Evolutionary conservation across 1,140 invertebrate species (phyloP).

Genomic region (Euwallacea fornicatus): DNA sequence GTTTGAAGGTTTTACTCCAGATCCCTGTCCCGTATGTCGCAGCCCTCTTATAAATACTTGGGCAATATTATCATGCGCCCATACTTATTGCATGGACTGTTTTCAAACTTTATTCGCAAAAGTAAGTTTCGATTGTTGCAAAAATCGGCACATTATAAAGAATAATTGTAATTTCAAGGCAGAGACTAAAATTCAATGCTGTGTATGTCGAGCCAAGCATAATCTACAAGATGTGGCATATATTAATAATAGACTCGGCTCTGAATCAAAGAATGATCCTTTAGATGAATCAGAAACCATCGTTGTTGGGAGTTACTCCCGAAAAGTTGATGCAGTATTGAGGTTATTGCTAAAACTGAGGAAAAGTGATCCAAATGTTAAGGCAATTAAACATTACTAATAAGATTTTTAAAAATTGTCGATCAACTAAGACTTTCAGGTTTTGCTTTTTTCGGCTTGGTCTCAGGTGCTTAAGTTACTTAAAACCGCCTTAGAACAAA

Average conservation of each 20-base stretch:
- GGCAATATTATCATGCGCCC: slow-evolving; percentile 70
- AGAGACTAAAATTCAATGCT: slow-evolving; percentile 56
- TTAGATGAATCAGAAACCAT: slow-evolving; percentile 41
- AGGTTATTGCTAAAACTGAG: slow-evolving; percentile 62
- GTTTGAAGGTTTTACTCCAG: slow-evolving; percentile 53
- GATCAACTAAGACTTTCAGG: slow-evolving; percentile 45
- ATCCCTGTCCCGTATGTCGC: slow-evolving; percentile 74
- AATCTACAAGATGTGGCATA: slow-evolving; percentile 61
- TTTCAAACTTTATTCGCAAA: slow-evolving; percentile 53
- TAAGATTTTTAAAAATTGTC: slow-evolving; percentile 65
- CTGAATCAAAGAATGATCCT: slow-evolving; percentile 38
- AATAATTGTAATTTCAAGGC: slow-evolving; percentile 28
- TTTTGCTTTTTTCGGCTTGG: slow-evolving; percentile 77
- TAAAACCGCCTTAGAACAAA: slow-evolving; percentile 61
- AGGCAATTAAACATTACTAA: slow-evolving; percentile 53
- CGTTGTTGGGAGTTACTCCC: slow-evolving; percentile 65
- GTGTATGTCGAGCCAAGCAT: slow-evolving; percentile 67
- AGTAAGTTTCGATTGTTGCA: slow-evolving; percentile 26
- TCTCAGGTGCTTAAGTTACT: slow-evolving; percentile 64
- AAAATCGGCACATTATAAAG: background rate
- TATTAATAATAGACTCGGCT: slow-evolving; percentile 54
- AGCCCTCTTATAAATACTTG: slow-evolving; percentile 61
- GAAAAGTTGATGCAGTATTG: slow-evolving; percentile 73
- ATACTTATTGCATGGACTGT: slow-evolving; percentile 69
- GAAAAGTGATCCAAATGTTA: slow-evolving; percentile 61